Conservation (phyloP, 2,888 invertebrate species). For the Ctenicera cuprea region DNA sequence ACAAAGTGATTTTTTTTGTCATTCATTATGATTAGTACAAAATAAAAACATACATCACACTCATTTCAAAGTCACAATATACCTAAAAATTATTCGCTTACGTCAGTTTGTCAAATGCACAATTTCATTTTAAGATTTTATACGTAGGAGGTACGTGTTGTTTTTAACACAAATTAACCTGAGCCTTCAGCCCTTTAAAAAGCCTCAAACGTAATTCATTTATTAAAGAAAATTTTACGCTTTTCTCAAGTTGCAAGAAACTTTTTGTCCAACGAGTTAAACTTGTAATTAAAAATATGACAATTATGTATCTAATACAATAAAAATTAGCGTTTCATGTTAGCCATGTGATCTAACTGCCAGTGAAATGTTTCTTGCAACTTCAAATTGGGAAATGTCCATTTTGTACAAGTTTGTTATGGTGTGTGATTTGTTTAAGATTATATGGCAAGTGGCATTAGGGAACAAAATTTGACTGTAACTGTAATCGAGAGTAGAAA, state of each 20-base stretch:
- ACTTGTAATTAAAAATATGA: conserved; percentile 12
- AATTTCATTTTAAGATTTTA: conserved; percentile 47
- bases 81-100: conserved; percentile 10
- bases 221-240: conserved; percentile 15
- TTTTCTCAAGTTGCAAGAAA: conserved; percentile 10
- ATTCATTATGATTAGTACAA: conserved; percentile 50
- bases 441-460: background rate
- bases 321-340: background rate
- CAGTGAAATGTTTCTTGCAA: conserved; percentile 16
- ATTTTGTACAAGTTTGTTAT: conserved; percentile 11
- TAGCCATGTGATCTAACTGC: conserved; percentile 23
- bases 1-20: conserved; percentile 22
- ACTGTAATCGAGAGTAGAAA: background rate
- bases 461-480: too few relatives aligned
- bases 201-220: conserved; percentile 19
- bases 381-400: conserved; percentile 1
- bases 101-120: conserved; percentile 45
- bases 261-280: background rate
- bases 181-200: conserved; percentile 8
- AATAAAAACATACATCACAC: conserved; percentile 41
- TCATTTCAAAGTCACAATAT: conserved; percentile 33
- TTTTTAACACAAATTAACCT: conserved; percentile 16
- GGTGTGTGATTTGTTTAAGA: background rate
- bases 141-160: conserved; percentile 39
- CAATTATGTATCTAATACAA: conserved; percentile 15